Percentiles rank a stretch among this genome's conserved stretches.
Evolutionary conservation across 2,797 vertebrate genomes (phyloP).

Genomic region (Ctenochaetus hawaiiensis): DNA sequence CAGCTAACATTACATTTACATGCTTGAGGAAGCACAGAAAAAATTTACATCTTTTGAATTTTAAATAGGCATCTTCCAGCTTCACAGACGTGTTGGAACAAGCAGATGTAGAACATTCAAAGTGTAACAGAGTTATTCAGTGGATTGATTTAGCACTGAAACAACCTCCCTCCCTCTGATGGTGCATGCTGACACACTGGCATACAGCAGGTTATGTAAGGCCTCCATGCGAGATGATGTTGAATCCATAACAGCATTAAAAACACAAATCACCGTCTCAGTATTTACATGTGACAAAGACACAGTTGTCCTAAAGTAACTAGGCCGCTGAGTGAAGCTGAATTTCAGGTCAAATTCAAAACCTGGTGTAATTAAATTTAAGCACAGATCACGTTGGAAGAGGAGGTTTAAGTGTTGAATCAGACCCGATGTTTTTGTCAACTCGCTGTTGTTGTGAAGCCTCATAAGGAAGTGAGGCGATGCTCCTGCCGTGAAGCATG

Average conservation of each 20-base stretch:
- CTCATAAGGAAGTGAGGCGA: conserved; percentile 69
- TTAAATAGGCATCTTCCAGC: not conserved
- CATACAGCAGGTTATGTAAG: conserved; percentile 37
- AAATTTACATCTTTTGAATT: not conserved
- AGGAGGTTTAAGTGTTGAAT: not conserved
- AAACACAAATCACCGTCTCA: conserved; percentile 26
- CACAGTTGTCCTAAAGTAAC: conserved; percentile 16
- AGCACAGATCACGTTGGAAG: not conserved
- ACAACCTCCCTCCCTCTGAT: not conserved
- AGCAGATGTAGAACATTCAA: not conserved
- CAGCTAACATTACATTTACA: too few species aligned
- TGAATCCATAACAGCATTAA: conserved; percentile 61
- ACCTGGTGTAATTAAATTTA: not conserved
- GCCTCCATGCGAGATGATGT: conserved; percentile 53
- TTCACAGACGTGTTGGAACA: not conserved
- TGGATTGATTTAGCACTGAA: not conserved
- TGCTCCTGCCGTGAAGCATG: conserved; percentile 43
- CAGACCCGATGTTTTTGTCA: conserved; percentile 20
- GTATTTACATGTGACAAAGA: conserved; percentile 48
- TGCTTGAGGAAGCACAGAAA: not conserved
- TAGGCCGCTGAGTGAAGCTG: not conserved
- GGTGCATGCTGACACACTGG: conserved; percentile 8
- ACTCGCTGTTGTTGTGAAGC: conserved; percentile 47
- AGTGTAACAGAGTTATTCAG: not conserved
- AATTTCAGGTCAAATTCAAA: not conserved